Conservation (phyloP, 2,888 invertebrate species). For the Lumbricus terrestris region DNA sequence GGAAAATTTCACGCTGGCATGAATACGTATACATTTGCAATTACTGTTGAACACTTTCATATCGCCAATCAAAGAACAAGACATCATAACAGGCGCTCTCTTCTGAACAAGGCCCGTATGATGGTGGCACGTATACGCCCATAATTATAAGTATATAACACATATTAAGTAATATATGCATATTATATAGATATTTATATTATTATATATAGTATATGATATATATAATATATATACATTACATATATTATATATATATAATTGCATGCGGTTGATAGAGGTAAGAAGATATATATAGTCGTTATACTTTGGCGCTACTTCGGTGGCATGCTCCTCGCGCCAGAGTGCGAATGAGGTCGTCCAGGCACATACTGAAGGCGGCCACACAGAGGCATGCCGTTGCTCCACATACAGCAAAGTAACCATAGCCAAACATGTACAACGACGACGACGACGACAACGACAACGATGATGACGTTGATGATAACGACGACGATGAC, state of each 20-base stretch:
- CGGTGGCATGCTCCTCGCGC: constrained; percentile 28
- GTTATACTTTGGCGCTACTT: constrained; percentile 5
- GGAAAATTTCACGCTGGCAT: not conserved
- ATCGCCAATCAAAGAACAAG: no score
- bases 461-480: not conserved
- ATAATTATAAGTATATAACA: no score
- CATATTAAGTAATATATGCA: no score
- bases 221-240: no score
- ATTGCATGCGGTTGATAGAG: no score
- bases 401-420: constrained; percentile 55
- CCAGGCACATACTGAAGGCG: constrained; percentile 36
- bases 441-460: constrained; percentile 24
- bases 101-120: no score
- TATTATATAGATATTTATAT: no score
- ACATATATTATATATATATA: no score
- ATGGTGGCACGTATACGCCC: no score
- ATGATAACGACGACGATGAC: not conserved
- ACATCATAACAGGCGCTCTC: no score
- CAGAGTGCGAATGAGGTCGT: constrained; percentile 31
- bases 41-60: no score
- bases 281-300: not conserved
- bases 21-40: not conserved
- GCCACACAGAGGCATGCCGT: constrained; percentile 49
- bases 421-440: constrained; percentile 53
- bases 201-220: no score